Evolutionary conservation across 1,140 invertebrate species (phyloP).

Genomic region (Lepidurus apus): DNA sequence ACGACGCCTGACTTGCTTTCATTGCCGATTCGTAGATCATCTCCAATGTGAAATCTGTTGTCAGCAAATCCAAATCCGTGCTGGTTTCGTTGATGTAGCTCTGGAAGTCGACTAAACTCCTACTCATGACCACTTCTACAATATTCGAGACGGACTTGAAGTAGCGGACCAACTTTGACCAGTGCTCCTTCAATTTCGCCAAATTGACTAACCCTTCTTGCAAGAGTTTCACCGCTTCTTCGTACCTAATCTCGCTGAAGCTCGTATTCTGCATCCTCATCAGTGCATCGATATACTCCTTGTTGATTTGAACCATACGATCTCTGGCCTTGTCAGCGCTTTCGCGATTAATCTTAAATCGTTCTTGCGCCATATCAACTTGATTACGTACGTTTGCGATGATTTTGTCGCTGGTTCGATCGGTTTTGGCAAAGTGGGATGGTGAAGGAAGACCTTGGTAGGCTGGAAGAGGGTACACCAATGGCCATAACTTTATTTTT

Average conservation of each 20-base stretch:
- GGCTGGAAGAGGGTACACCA: no score
- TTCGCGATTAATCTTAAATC: neutral
- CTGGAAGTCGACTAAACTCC: constrained; percentile 11
- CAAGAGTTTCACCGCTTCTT: constrained; percentile 23
- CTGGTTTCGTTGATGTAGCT: neutral
- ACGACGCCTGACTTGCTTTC: constrained; percentile 30
- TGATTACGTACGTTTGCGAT: neutral
- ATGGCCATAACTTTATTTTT: neutral
- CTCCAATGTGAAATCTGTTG: neutral
- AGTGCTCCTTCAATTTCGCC: constrained; percentile 23
- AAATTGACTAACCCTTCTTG: constrained; percentile 19
- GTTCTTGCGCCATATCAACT: constrained; percentile 17
- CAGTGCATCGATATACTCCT: constrained; percentile 20
- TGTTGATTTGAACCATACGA: constrained; percentile 24
- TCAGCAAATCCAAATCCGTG: neutral
- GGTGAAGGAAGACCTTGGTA: no score
- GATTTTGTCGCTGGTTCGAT: neutral
- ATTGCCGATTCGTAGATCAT: constrained; percentile 21
- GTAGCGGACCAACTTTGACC: constrained; percentile 27
- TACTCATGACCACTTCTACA: neutral
- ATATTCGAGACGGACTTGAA: constrained; percentile 24
- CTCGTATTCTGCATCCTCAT: constrained; percentile 21
- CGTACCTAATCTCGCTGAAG: constrained; percentile 26
- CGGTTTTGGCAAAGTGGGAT: neutral
- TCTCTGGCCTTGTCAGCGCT: neutral